These are phyloP conservation scores for Naso thynnoides DNA, from an alignment of 2,797 vertebrate genomes.

Conservation along the genomic window DNA sequence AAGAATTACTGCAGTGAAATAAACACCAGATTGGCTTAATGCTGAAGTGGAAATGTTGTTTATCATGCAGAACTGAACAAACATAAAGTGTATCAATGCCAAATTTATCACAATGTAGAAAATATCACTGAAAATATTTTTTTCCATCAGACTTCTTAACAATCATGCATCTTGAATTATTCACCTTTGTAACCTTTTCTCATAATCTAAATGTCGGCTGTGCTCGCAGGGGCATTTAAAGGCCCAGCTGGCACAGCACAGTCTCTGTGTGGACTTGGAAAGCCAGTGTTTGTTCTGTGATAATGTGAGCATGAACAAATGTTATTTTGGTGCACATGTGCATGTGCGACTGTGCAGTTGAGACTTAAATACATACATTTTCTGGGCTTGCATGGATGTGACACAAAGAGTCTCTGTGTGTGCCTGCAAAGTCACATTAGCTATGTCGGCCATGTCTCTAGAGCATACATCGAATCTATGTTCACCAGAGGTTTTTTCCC, in stretches of 20 bases:
- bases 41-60: conserved; percentile 10
- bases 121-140: background rate
- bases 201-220: conserved; percentile 28
- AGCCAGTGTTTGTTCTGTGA: conserved; percentile 47
- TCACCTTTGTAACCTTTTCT: conserved; percentile 24
- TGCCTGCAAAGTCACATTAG: conserved; percentile 38
- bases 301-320: conserved; percentile 53
- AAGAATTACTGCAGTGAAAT: conserved; percentile 9
- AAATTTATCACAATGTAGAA: conserved; percentile 15
- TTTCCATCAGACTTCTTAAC: conserved; percentile 13
- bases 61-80: background rate
- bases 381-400: conserved; percentile 6
- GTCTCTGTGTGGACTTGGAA: conserved; percentile 11
- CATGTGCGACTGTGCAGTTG: conserved; percentile 13
- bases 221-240: conserved; percentile 19
- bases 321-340: conserved; percentile 16
- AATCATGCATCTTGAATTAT: conserved; percentile 7
- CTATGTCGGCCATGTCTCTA: conserved; percentile 41
- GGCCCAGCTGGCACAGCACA: conserved; percentile 20
- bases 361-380: conserved; percentile 42
- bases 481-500: conserved; percentile 58
- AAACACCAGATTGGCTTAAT: conserved; percentile 1
- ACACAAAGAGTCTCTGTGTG: conserved; percentile 21
- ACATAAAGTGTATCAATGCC: background rate
- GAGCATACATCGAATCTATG: conserved; percentile 21